phyloP scores from a whole-genome alignment of 2,888 invertebrate species.

The Gymnocheta viridis region DNA sequence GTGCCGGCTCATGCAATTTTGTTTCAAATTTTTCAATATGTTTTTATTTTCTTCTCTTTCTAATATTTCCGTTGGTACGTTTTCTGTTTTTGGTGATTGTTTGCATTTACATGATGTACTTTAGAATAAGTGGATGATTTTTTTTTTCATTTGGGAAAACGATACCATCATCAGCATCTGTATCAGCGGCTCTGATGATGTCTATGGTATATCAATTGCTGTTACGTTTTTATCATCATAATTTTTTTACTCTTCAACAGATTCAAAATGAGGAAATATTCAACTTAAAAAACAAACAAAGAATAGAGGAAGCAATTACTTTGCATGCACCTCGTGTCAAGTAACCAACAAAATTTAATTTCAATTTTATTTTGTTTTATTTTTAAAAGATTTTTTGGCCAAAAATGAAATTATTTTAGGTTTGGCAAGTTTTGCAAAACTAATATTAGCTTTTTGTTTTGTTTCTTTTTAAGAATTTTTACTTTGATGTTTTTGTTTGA shows the following conservation, averaged over 20 bases:
- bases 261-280: constrained; percentile 22
- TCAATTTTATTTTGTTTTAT: constrained; percentile 42
- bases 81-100: constrained; percentile 37
- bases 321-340: constrained; percentile 62
- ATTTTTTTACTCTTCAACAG: constrained; percentile 23
- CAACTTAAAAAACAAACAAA: background rate
- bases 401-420: constrained; percentile 25
- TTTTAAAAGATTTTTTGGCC: constrained; percentile 19
- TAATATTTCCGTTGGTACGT: constrained; percentile 20
- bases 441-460: constrained; percentile 58
- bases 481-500: constrained; percentile 60
- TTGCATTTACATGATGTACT: constrained; percentile 67
- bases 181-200: constrained; percentile 23
- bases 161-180: constrained; percentile 64
- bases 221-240: constrained; percentile 40
- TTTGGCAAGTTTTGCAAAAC: constrained; percentile 61
- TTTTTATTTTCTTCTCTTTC: constrained; percentile 1
- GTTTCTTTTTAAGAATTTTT: constrained; percentile 46
- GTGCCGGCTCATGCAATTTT: constrained; percentile 44
- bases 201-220: constrained; percentile 75
- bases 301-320: constrained; percentile 8
- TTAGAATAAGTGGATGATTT: constrained; percentile 75
- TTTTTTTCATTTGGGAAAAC: constrained; percentile 59
- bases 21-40: background rate
- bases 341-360: constrained; percentile 66